These are phyloP conservation scores for Hiodon alosoides DNA, from an alignment of 2,113 vertebrate genomes.

Conservation along the genomic window DNA sequence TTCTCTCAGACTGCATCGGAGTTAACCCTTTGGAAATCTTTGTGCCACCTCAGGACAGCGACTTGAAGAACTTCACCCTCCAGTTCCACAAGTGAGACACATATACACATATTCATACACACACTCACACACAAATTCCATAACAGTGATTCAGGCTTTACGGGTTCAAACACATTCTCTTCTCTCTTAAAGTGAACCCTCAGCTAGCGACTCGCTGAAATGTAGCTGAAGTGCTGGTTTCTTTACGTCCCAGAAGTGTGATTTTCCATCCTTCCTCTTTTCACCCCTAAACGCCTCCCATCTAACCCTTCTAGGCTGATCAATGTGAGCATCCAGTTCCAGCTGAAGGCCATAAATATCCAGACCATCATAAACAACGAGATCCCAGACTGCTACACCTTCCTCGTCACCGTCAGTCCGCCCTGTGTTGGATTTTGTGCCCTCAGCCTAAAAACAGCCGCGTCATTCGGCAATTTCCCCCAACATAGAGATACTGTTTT, in stretches of 20 bases:
- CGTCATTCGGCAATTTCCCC: too few species aligned
- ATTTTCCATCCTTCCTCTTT: background rate
- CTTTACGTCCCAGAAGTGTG: too few species aligned
- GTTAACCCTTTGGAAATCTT: constrained; percentile 59
- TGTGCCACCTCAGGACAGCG: constrained; percentile 35
- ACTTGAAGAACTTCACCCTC: constrained; percentile 83
- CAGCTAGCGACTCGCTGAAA: background rate
- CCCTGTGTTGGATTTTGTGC: background rate
- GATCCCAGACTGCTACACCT: constrained; percentile 93
- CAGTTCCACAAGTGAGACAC: constrained; percentile 86
- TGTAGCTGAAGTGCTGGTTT: too few species aligned
- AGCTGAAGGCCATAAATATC: constrained; percentile 90
- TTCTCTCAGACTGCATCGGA: constrained; percentile 69
- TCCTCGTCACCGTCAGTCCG: constrained; percentile 73
- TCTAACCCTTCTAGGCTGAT: constrained; percentile 63
- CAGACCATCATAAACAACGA: constrained; percentile 93
- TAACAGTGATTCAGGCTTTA: too few species aligned
- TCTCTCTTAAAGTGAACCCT: constrained; percentile 15
- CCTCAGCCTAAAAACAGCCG: background rate
- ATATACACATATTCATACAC: background rate
- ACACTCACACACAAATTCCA: background rate
- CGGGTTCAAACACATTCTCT: too few species aligned
- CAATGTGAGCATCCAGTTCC: constrained; percentile 85
- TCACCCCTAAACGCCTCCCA: background rate
- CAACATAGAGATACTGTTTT: too few species aligned